Conservation (phyloP, 2,888 invertebrate genomes). For the Lepidocyrtinus sp. region DNA sequence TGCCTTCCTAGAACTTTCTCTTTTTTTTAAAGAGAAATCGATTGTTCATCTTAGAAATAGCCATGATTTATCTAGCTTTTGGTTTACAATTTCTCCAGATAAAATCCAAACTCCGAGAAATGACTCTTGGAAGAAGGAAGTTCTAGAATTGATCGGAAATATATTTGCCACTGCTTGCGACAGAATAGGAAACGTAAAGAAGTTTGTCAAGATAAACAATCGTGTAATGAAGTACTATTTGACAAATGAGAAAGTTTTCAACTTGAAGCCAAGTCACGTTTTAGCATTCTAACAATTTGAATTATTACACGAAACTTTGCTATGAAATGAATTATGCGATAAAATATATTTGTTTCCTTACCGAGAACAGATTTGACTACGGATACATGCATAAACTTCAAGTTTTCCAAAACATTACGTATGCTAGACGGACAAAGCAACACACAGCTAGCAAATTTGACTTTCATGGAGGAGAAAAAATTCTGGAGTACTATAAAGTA, state of each 20-base stretch:
- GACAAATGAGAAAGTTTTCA: constrained; percentile 38
- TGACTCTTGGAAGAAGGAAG: constrained; percentile 52
- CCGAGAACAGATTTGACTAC: neutral
- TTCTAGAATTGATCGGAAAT: constrained; percentile 44
- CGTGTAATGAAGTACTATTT: constrained; percentile 45
- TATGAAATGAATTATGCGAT: neutral
- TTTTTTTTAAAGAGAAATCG: too few relatives aligned
- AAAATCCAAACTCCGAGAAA: neutral
- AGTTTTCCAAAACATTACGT: constrained; percentile 6
- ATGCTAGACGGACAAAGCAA: neutral
- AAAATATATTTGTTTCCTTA: constrained; percentile 1
- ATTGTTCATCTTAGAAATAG: too few relatives aligned
- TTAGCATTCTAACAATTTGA: neutral
- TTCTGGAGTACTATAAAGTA: constrained; percentile 48
- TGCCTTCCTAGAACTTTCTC: too few relatives aligned
- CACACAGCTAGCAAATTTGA: neutral
- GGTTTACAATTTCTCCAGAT: too few relatives aligned
- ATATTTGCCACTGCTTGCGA: constrained; percentile 59
- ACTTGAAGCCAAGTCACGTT: constrained; percentile 33
- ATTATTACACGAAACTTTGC: neutral
- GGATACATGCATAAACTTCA: neutral
- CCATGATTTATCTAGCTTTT: too few relatives aligned
- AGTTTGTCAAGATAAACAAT: constrained; percentile 29
- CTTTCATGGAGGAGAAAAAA: constrained; percentile 28
- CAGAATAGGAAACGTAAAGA: constrained; percentile 37